Evolutionary conservation across 2,797 vertebrate genomes (phyloP), one percentile per base, ranked within the genome.

Genomic region (Chanos chanos): DNA sequence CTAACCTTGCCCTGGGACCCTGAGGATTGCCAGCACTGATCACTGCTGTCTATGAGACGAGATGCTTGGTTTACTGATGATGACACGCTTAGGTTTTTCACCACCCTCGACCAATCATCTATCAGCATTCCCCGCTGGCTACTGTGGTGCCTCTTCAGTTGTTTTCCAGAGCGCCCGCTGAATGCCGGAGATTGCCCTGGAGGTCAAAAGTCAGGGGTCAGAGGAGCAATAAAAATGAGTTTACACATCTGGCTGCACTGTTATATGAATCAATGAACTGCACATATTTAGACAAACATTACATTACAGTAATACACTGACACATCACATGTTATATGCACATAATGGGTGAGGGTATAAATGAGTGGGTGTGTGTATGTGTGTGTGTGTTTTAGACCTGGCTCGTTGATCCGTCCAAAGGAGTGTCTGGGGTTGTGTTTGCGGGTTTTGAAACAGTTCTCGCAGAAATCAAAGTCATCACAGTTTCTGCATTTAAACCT

Each of bases 21-120:
- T 0, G 96, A 98, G 0, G 97, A 99, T 79, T 99, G 97, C 97
- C 97, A 99, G 65, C 94, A 96, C 77, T 94, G 96, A 70, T 98
- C 97, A 1, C 93, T 93, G 64, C 91, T 86, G 70, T 99, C 94
- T 47, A 98, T 92, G 57, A 98, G 93, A 34, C 94, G 93, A 0
- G 93, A 92, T 1, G 93, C 94, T 82, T 99, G 97, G 86, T 93
- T 97, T 39, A 94, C 90, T 0, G 96, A 96, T 0, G 97, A 98
- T 0, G 96, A 99, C 9, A 98, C 96, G 0, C 84, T 97, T 62
- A 99, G 82, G 79, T 85, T 96, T 83, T 95, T 98, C 57, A 99
- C 95, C 54, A 94, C 94, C 12, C 95, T 90, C 10, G 96, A 93
- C 97, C 97, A 99, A 58, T 98, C 94, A 12, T 99, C 96, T 4